These are phyloP conservation scores for Rhabdophis nuchalis DNA, from an alignment of 2,797 vertebrate genomes.

Conservation along the genomic window DNA sequence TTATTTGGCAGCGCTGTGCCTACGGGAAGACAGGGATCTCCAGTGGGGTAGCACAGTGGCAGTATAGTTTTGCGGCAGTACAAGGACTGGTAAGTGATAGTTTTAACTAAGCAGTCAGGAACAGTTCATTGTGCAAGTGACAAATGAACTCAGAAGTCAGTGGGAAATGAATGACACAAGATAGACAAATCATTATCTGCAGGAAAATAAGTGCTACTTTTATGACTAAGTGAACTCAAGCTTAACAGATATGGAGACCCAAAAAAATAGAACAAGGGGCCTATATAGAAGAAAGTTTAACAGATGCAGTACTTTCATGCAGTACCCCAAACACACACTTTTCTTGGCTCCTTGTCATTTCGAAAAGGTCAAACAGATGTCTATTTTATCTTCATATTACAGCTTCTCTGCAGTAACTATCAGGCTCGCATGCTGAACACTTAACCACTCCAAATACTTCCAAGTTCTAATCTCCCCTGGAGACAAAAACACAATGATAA, in stretches of 20 bases:
- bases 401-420: not conserved
- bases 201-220: slow-evolving; percentile 44
- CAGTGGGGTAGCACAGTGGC: not conserved
- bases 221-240: slow-evolving; percentile 43
- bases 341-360: not conserved
- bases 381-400: not conserved
- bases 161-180: slow-evolving; percentile 22
- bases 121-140: not conserved
- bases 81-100: not conserved
- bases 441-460: fast-evolving
- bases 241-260: not conserved
- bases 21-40: not conserved
- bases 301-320: not conserved
- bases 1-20: not conserved
- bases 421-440: fast-evolving
- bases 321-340: no score
- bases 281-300: slow-evolving; percentile 5
- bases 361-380: fast-evolving
- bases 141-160: slow-evolving; percentile 38
- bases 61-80: not conserved
- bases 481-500: fast-evolving
- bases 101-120: not conserved
- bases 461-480: not conserved
- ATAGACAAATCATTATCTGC: slow-evolving; percentile 36
- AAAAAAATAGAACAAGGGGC: not conserved